Conservation (phyloP, 2,113 vertebrate species). For the Proteles cristata region DNA sequence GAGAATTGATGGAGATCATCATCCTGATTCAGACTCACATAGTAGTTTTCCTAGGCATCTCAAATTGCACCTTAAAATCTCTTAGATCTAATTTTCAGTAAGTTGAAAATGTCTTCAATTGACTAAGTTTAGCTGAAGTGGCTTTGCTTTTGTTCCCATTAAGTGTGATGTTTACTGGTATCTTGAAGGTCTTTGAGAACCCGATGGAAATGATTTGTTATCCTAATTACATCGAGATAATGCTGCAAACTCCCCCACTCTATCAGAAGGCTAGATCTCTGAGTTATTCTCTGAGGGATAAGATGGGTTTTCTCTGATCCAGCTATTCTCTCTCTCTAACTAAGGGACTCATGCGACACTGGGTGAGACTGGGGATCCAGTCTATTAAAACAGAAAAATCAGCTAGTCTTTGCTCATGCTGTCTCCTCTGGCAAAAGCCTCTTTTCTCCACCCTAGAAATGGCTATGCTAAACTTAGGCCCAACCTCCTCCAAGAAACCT, state of each 20-base stretch:
- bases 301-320: neutral
- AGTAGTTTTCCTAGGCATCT: neutral
- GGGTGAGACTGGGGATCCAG: neutral
- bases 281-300: neutral
- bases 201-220: neutral
- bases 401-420: neutral
- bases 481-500: neutral
- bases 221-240: neutral
- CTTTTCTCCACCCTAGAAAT: neutral
- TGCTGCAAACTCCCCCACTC: neutral
- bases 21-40: neutral
- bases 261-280: neutral
- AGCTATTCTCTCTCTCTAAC: neutral
- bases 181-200: slow-evolving; percentile 20
- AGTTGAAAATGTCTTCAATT: slow-evolving; percentile 5
- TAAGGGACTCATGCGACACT: neutral
- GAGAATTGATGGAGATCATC: neutral
- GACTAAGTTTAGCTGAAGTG: neutral
- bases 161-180: neutral
- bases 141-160: neutral
- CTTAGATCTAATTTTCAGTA: slow-evolving; percentile 5
- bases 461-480: neutral
- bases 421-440: neutral
- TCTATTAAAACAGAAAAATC: slow-evolving; percentile 14
- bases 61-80: neutral